Conservation (phyloP, 1,140 invertebrate genomes). For the Neodiprion pinetum region DNA sequence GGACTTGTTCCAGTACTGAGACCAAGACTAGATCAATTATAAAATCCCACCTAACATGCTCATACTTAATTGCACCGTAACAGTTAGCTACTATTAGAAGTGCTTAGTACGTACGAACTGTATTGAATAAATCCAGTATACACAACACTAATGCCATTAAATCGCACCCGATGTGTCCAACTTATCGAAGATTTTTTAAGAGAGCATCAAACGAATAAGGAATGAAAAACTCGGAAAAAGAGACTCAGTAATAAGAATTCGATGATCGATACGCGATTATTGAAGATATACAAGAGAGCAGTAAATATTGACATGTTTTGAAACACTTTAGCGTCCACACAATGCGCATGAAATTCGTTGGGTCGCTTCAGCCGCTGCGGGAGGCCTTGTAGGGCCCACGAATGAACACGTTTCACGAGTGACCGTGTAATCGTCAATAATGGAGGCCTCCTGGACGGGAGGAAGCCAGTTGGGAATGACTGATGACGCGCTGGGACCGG, state of each 20-base stretch:
- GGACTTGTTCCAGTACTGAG: too few relatives aligned
- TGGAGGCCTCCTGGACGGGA: slow-evolving; percentile 45
- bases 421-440: slow-evolving; percentile 61
- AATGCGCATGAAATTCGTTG: slow-evolving; percentile 20
- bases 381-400: slow-evolving; percentile 4
- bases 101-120: not conserved
- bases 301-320: slow-evolving; percentile 5
- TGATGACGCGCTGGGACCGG: slow-evolving; percentile 44
- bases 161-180: too few relatives aligned
- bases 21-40: too few relatives aligned
- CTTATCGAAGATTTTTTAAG: not conserved
- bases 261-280: slow-evolving; percentile 1
- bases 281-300: not conserved
- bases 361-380: not conserved
- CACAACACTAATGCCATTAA: not conserved
- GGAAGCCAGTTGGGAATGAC: slow-evolving; percentile 51
- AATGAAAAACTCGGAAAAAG: not conserved
- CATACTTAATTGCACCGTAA: too few relatives aligned
- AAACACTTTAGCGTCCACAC: slow-evolving; percentile 8
- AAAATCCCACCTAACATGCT: too few relatives aligned
- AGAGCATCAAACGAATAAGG: not conserved
- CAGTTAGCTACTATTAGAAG: not conserved
- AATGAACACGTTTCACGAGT: slow-evolving; percentile 50
- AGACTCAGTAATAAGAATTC: not conserved
- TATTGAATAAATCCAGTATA: not conserved